Evolutionary conservation across 1,140 invertebrate species (phyloP).

Genomic region (Diploscapter pachys): DNA sequence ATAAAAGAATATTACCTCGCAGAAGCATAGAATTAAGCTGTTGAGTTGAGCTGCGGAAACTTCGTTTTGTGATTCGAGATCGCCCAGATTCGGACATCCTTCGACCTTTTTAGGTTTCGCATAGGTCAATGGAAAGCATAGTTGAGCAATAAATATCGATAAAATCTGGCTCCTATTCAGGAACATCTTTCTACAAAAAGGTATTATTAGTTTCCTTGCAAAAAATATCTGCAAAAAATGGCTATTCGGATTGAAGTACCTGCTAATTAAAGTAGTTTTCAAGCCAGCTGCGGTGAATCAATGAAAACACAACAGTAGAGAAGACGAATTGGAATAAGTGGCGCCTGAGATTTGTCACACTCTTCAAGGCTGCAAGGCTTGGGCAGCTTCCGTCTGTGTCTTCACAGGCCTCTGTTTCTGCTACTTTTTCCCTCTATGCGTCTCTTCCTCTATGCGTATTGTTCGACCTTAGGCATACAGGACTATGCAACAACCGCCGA

Average conservation of each 20-base stretch:
- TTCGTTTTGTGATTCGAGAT: slow-evolving; percentile 21
- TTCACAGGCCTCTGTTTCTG: too few relatives aligned
- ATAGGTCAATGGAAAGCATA: background rate
- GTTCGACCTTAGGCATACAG: too few relatives aligned
- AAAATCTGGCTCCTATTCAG: background rate
- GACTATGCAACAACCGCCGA: too few relatives aligned
- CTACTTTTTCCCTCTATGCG: too few relatives aligned
- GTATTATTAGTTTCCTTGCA: background rate
- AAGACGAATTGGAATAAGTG: too few relatives aligned
- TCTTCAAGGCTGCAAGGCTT: too few relatives aligned
- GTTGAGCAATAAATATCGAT: slow-evolving; percentile 1
- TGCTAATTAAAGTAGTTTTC: too few relatives aligned
- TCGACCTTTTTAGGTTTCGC: background rate
- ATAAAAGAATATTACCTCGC: slow-evolving; percentile 20
- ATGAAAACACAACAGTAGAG: too few relatives aligned
- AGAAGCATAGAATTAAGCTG: slow-evolving; percentile 35
- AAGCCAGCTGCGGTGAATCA: too few relatives aligned
- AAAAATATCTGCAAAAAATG: background rate
- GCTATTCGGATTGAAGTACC: background rate
- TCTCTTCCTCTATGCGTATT: too few relatives aligned
- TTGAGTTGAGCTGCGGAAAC: slow-evolving; percentile 18
- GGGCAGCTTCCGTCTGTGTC: too few relatives aligned
- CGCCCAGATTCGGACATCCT: slow-evolving; percentile 30
- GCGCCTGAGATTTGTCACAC: too few relatives aligned
- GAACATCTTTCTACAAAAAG: background rate